phyloP scores from a whole-genome alignment of 2,888 invertebrate species.

The Coecobrya sp. region DNA sequence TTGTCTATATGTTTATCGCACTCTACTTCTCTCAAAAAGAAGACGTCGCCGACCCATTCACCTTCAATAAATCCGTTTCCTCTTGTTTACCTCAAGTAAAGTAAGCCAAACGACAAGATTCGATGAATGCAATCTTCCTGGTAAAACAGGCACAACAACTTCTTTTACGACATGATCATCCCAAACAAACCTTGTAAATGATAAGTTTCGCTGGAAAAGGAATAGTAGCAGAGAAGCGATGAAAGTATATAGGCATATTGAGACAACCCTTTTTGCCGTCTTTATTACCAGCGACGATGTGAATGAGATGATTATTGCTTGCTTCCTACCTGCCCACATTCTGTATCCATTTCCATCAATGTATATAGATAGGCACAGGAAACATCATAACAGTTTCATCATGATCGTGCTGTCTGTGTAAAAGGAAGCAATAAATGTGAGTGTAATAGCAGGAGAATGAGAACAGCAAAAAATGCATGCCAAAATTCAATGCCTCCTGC shows the following conservation, averaged over 20 bases:
- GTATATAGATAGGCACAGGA: neutral
- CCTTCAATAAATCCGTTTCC: slow-evolving; percentile 7
- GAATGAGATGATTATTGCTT: slow-evolving; percentile 58
- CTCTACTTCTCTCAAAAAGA: neutral
- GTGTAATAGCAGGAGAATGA: slow-evolving; percentile 1
- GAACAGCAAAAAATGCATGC: neutral
- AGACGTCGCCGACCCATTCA: neutral
- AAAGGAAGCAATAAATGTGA: slow-evolving; percentile 35
- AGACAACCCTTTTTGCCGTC: neutral
- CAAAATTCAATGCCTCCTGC: neutral
- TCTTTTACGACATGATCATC: slow-evolving; percentile 4
- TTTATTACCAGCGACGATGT: neutral
- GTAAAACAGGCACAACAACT: neutral
- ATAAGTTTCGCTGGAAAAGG: neutral
- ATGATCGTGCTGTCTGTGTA: neutral
- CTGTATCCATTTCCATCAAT: neutral
- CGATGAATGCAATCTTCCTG: neutral
- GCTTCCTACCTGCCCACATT: slow-evolving; percentile 48
- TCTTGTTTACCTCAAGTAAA: neutral
- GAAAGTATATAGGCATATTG: neutral
- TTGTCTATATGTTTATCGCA: neutral
- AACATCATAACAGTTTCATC: slow-evolving; percentile 4
- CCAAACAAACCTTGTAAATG: neutral
- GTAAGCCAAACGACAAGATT: slow-evolving; percentile 4
- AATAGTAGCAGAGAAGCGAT: neutral